Conservation (phyloP, 2,797 vertebrate species). For the Buphagus erythrorhynchus region DNA sequence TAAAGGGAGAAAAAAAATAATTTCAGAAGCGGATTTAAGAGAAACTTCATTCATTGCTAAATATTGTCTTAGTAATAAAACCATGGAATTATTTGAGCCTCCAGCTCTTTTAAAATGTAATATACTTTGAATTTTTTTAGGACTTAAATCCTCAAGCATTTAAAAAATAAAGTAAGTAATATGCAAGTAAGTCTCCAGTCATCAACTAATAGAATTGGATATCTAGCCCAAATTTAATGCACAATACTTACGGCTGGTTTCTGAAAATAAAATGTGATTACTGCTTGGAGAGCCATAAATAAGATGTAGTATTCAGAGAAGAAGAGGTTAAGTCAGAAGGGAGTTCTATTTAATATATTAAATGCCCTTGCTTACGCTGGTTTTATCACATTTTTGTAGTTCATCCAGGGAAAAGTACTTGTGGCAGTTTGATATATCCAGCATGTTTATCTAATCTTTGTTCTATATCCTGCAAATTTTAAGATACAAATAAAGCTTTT, state of each 20-base stretch:
- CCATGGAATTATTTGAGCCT: not conserved
- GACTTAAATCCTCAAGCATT: not conserved
- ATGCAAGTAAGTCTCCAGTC: not conserved
- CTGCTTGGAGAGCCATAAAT: not conserved
- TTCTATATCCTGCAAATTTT: not conserved
- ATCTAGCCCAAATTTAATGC: not conserved
- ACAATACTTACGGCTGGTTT: not conserved
- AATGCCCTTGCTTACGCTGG: not conserved
- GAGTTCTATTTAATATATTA: not conserved
- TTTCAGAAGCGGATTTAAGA: not conserved
- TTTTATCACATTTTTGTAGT: not conserved
- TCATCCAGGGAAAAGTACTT: not conserved
- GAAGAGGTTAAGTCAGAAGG: not conserved
- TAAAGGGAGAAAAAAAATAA: not conserved
- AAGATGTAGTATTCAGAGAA: not conserved
- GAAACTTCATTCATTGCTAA: not conserved
- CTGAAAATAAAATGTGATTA: not conserved
- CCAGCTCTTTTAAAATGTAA: not conserved
- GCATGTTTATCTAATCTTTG: conserved; percentile 17
- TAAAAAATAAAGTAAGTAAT: not conserved
- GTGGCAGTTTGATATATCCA: not conserved
- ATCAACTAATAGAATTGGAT: not conserved
- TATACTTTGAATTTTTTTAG: not conserved
- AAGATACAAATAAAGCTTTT: not conserved
- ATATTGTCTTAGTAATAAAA: not conserved